These are phyloP conservation scores for Cetoscarus ocellatus DNA, from an alignment of 2,797 vertebrate genomes.

Conservation along the genomic window DNA sequence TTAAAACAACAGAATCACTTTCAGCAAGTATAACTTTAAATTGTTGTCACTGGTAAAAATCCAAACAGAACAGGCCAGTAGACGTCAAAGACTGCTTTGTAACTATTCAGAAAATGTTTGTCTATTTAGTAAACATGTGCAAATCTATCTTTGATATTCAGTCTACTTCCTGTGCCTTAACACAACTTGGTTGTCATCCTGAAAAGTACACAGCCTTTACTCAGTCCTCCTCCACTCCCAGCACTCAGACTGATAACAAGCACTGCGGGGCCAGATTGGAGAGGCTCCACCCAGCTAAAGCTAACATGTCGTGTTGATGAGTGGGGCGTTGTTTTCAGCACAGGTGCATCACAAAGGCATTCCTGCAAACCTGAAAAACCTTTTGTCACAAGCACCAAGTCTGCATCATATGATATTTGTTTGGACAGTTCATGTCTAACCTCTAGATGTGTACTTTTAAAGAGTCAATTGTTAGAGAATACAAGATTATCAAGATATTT, in stretches of 20 bases:
- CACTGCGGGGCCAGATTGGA: conserved; percentile 52
- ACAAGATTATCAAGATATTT: too few relatives aligned
- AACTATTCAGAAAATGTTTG: too few relatives aligned
- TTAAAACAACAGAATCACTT: too few relatives aligned
- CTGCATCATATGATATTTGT: background rate
- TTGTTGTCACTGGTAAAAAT: too few relatives aligned
- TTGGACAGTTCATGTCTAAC: background rate
- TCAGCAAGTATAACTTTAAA: too few relatives aligned
- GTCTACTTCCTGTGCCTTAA: background rate
- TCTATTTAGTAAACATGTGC: too few relatives aligned
- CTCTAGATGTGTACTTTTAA: too few relatives aligned
- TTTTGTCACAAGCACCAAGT: background rate
- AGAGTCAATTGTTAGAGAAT: too few relatives aligned
- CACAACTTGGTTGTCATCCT: conserved; percentile 1
- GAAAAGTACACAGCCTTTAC: conserved; percentile 43
- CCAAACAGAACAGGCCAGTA: too few relatives aligned
- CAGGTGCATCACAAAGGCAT: conserved; percentile 55
- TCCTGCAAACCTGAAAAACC: conserved; percentile 69
- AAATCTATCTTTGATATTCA: background rate
- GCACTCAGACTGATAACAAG: conserved; percentile 59
- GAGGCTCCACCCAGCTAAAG: conserved; percentile 49
- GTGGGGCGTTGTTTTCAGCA: conserved; percentile 29
- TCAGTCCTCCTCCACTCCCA: conserved; percentile 34
- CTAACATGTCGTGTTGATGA: conserved; percentile 32
- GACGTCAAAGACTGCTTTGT: too few relatives aligned